These are phyloP conservation scores for Sinohyriopsis cumingii DNA, from an alignment of 2,888 invertebrate species.

Conservation along the genomic window DNA sequence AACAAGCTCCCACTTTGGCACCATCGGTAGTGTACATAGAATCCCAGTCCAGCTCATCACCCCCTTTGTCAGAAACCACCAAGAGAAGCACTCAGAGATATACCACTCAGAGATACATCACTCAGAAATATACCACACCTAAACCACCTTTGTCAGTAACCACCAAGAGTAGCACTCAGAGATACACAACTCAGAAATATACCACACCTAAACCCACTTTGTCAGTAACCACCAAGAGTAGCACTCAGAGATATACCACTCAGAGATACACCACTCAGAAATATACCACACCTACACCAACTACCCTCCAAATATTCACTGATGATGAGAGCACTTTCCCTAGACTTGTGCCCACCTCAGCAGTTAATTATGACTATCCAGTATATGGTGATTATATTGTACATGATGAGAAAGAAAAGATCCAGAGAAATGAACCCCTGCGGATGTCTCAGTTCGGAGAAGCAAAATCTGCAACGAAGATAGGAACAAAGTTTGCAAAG, in stretches of 20 bases:
- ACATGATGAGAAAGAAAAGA: neutral
- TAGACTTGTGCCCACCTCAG: no score
- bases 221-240: neutral
- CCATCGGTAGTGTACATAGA: constrained; percentile 4
- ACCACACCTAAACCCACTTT: neutral
- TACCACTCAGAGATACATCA: neutral
- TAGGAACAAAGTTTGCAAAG: constrained; percentile 4
- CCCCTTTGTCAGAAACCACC: constrained; percentile 1
- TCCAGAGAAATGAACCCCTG: neutral
- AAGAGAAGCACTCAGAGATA: neutral
- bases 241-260: neutral
- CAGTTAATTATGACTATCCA: constrained; percentile 8
- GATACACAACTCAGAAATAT: neutral
- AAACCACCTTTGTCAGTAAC: constrained; percentile 2
- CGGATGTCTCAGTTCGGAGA: neutral
- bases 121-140: constrained; percentile 1
- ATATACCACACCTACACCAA: neutral
- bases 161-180: neutral
- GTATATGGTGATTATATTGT: no score
- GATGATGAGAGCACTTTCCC: no score
- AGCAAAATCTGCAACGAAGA: constrained; percentile 9
- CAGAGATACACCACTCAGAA: neutral
- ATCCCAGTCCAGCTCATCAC: constrained; percentile 2
- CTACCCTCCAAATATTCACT: neutral
- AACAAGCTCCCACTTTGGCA: constrained; percentile 42